Evolutionary conservation across 1,140 invertebrate genomes (phyloP), one percentile per base, ranked within the genome.

Genomic region (Eumaeus atala): DNA sequence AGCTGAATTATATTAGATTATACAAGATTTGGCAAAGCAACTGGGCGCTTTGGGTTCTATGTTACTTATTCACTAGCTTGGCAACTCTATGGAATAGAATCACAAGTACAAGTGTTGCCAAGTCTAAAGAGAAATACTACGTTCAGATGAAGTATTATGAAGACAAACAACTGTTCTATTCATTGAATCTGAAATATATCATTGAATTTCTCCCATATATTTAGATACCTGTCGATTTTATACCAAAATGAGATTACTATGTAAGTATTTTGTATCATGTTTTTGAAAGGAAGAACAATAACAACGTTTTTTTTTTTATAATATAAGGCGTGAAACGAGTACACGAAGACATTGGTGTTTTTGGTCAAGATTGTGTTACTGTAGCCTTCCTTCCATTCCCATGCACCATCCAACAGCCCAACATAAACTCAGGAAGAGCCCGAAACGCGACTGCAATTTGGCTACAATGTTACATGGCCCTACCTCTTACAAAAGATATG

Each of bases 21-120:
- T 44, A 44, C 7, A 44, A 44, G 5, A 44, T 44, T 44, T 44
- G 40, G 40, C 40, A 44, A 44, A 44, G 40, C 40, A 28, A 16
- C 17, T 16, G 16, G 40, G 16, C 40, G 16, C 16, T 8, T 44
- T 44, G 40, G 40, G 12, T 28, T 28, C 21, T 28, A 44, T 16
- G 8, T 8, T 16, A 44, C 14, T 18, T 44, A 2, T 44, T 40
- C n/a, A 40, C 5, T 17, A 44, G 14, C 17, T 44, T 44, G 40
- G 40, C 40, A 44, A 44, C 14, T 44, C 12, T 5, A 44, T 44
- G 9, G n/a, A 4, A 44, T 44, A 7, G 12, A 44, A 44, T 44
- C n/a, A 40, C 16, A 9, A 44, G 16, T 16, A 16, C 16, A 44
- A 44, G 40, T 44, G 40, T 44, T 16, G 40, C 40, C 40, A 44